Base-by-base conservation (phyloP, 2,888 invertebrate species). In the Eupithecia subfuscata region DNA sequence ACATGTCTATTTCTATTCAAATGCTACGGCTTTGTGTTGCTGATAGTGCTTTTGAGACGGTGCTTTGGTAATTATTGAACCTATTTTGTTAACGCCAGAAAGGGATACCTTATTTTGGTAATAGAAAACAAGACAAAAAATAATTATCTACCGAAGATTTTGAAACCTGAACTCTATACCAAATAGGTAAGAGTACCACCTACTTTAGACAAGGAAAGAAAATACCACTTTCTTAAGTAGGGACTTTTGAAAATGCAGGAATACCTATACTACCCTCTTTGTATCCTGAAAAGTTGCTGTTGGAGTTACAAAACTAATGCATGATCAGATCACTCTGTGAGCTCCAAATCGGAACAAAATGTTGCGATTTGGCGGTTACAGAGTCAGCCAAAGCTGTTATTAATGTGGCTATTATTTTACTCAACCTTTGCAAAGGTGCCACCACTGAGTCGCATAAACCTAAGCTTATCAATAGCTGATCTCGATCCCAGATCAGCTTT, bases 391-490 rank as follows among this genome's bases (percentile, higher is more conserved):
- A 64, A 25, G 12, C 12, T 22, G 12, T 22, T 56, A 56, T 22
- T 12, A 22, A 22, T 5, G 22, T 60, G 25, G 63, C 16, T 16
- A 7, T 64, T 64, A 30, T 34, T 30, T 64, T 16, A 64, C 25
- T 34, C 64, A 34, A 34, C 18, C 64, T 64, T 18, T 63, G 16
- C 30, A n/a, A 45, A 52, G 56, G 45, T 74, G 70, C 70, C 56
- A 67, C 63, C 40, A 70, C 45, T 34, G n/a, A 71, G 69, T 25
- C 30, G 37, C 69, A 69, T 76, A 65, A 71, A 74, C 69, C 74
- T 72, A 71, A 69, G 48, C 72, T 80, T 75, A 79, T 75, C 78
- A 70, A 48, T 63, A 22, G 60, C 64, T 75, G 56, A 80, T 80
- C 79, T 76, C 69, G 65, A 70, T 48, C 40, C 70, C 68, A 43